Conservation (phyloP, 64 coral and sea anemone species). For the Stichodactyla mertensii region DNA sequence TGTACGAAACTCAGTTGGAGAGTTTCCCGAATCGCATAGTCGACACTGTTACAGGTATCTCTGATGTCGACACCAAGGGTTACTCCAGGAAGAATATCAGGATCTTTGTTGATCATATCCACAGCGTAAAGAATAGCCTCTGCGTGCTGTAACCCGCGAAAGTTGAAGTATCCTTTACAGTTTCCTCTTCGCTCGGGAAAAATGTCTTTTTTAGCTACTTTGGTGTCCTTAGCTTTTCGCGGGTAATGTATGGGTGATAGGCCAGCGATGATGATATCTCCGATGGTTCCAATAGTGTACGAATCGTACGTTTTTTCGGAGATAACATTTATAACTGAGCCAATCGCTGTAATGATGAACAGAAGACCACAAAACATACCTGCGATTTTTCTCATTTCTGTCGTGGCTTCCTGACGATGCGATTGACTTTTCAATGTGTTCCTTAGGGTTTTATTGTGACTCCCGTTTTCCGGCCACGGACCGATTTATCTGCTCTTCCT, state of each 20-base stretch:
- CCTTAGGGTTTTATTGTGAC: too few relatives aligned
- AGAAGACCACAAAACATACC: too few relatives aligned
- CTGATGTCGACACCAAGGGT: constrained; percentile 42
- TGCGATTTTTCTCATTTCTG: too few relatives aligned
- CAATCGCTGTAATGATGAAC: too few relatives aligned
- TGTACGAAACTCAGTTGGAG: constrained; percentile 27
- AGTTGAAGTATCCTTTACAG: constrained; percentile 22
- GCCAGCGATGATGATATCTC: constrained; percentile 33
- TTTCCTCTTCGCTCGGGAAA: background rate
- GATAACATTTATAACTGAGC: too few relatives aligned
- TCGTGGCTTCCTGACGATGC: too few relatives aligned
- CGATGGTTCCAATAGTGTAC: background rate
- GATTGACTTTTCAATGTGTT: too few relatives aligned
- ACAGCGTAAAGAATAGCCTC: constrained; percentile 51
- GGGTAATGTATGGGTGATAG: constrained; percentile 31
- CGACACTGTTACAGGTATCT: constrained; percentile 36
- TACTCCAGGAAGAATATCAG: constrained; percentile 23
- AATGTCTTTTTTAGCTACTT: background rate
- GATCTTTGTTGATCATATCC: constrained; percentile 19
- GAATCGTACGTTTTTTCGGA: too few relatives aligned
- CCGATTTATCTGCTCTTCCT: too few relatives aligned
- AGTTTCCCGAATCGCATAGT: constrained; percentile 38
- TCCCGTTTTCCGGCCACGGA: too few relatives aligned
- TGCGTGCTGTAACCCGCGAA: constrained; percentile 16
- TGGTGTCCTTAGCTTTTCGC: background rate